Conservation (phyloP, 1,140 invertebrate species). For the Sweltsa coloradensis region DNA sequence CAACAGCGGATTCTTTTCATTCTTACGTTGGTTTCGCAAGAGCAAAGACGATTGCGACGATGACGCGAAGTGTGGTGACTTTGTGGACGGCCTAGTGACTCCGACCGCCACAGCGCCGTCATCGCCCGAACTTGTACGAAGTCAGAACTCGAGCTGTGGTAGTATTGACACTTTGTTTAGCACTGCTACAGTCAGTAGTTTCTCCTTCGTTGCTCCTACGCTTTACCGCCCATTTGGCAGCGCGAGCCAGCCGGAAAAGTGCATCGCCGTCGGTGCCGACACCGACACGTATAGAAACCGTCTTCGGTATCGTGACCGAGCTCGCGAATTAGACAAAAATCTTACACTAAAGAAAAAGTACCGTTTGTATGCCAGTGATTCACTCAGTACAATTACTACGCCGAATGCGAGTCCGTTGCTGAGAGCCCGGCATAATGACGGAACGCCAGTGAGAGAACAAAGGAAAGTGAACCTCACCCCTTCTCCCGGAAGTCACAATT, state of each 20-base stretch:
- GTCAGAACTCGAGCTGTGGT: slow-evolving; percentile 32
- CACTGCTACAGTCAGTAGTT: slow-evolving; percentile 54
- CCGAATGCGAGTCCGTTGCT: neutral
- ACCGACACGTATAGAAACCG: slow-evolving; percentile 46
- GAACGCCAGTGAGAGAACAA: slow-evolving; percentile 14
- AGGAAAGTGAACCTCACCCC: slow-evolving; percentile 6
- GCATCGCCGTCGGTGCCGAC: slow-evolving; percentile 34
- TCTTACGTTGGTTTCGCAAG: slow-evolving; percentile 36
- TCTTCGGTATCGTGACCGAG: slow-evolving; percentile 41
- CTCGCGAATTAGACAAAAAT: slow-evolving; percentile 38
- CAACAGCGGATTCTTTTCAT: slow-evolving; percentile 31
- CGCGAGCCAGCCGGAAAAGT: slow-evolving; percentile 25
- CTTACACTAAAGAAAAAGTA: slow-evolving; percentile 48
- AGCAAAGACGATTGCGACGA: slow-evolving; percentile 14
- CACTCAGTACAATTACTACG: slow-evolving; percentile 20
- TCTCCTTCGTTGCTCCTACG: slow-evolving; percentile 47
- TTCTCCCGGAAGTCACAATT: slow-evolving; percentile 14
- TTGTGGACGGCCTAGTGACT: slow-evolving; percentile 7
- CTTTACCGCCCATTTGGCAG: slow-evolving; percentile 32
- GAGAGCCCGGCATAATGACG: neutral
- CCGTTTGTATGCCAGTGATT: slow-evolving; percentile 38
- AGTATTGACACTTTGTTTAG: slow-evolving; percentile 47
- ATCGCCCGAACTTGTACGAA: slow-evolving; percentile 14
- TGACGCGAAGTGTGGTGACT: slow-evolving; percentile 14
- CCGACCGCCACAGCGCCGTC: slow-evolving; percentile 11